These are phyloP conservation scores for Poeciliopsis turrubarensis DNA, from an alignment of 2,113 vertebrate species.

Conservation along the genomic window DNA sequence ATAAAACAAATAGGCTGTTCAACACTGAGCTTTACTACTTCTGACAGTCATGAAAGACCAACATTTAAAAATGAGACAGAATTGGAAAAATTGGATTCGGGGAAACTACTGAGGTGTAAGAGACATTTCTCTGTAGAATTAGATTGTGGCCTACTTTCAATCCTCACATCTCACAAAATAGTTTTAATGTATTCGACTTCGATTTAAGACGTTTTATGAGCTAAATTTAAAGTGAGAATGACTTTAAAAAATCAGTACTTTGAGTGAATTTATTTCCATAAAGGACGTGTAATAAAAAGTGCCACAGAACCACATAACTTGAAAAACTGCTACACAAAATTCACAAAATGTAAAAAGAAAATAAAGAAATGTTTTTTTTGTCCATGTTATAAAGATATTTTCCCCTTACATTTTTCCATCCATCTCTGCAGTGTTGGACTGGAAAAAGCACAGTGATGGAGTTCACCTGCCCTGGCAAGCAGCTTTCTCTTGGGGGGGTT, in stretches of 20 bases:
- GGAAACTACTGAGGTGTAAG: conserved; percentile 27
- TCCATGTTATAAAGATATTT: neutral
- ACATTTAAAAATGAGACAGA: conserved; percentile 64
- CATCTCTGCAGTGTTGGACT: neutral
- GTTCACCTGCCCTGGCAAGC: conserved; percentile 57
- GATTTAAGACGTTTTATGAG: neutral
- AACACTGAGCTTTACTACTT: conserved; percentile 32
- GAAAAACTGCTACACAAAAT: neutral
- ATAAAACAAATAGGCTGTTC: neutral
- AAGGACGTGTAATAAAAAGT: conserved; percentile 50
- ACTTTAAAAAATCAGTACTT: conserved; percentile 11
- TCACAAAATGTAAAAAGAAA: conserved; percentile 2
- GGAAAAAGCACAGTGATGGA: conserved; percentile 18
- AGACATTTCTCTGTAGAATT: conserved; percentile 12
- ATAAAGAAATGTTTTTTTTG: neutral
- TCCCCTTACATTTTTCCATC: neutral
- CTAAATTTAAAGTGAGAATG: conserved; percentile 17
- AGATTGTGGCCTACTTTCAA: neutral
- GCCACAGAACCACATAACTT: conserved; percentile 25
- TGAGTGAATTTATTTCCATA: conserved; percentile 35
- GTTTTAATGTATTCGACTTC: neutral
- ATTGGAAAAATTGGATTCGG: conserved; percentile 59
- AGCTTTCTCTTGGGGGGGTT: conserved; percentile 59
- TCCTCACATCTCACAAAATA: neutral
- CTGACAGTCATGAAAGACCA: conserved; percentile 63